Base-by-base conservation (phyloP, 2,888 invertebrate species). In the Macrosiphum euphorbiae region DNA sequence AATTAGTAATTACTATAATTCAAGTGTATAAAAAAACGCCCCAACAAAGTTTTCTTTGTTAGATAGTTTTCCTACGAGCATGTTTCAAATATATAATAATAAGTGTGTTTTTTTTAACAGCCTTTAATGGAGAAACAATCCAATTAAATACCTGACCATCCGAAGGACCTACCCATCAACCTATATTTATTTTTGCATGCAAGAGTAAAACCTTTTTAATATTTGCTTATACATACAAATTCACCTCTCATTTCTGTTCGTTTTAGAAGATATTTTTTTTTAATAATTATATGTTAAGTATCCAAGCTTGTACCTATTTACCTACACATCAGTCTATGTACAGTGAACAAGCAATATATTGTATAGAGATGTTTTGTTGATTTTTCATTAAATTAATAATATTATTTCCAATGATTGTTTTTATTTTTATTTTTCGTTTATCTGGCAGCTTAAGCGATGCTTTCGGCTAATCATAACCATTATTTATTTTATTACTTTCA, bases 171-270 rank as follows among this genome's bases (percentile, higher is more conserved):
- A 93, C 55, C 93, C 41, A 94, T 67, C 94, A 55, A 92, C 89
- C 89, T 90, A 90, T 58, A 89, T 58, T 90, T 90, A 61, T 94
- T 61, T 94, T 94, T 94, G 94, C 94, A 94, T 94, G 94, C 90
- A 94, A 94, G 94, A 94, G 94, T 94, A 94, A 94, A 94, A 94
- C 90, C 84, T 90, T 94, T 94, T 90, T 90, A 87, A 94, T 94
- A 94, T 94, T 94, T 94, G 90, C 94, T 94, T 94, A 90, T 86
- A 94, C 94, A 94, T 94, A 94, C 90, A 94, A 94, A 90, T 94
- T 94, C 94, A 94, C 94, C 94, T 94, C 94, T 94, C 94, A 86
- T 90, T 90, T 90, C 94, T 94, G 94, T 94, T 94, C 61, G 94
- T 94, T 90, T 94, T 90, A 35, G 35, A 90, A 58, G 3, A 86